Percentiles rank a stretch among this genome's conserved stretches.
These are phyloP conservation scores for Tokudaia muenninki DNA, from an alignment of 2,797 vertebrate genomes.

Conservation along the genomic window DNA sequence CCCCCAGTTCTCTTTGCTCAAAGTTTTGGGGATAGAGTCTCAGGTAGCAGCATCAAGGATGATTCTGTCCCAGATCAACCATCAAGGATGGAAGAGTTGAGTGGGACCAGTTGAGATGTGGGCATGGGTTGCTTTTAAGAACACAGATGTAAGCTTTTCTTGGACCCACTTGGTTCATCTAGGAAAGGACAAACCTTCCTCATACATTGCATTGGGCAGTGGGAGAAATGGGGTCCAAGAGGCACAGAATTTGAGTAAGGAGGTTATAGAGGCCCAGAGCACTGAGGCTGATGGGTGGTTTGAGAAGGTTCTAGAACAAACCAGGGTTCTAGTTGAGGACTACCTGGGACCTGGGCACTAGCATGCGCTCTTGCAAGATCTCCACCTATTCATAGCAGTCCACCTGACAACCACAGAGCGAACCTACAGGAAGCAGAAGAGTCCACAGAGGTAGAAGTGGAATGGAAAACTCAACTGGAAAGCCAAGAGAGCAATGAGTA, in stretches of 20 bases:
- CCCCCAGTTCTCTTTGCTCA: background rate
- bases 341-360: background rate
- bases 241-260: background rate
- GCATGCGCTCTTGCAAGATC: background rate
- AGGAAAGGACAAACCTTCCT: background rate
- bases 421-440: background rate
- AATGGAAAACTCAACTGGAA: constrained; percentile 1
- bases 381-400: background rate
- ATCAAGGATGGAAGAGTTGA: background rate
- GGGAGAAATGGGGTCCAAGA: background rate
- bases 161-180: background rate
- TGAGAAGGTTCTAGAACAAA: background rate
- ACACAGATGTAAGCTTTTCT: background rate
- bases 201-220: background rate
- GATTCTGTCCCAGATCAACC: background rate
- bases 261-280: background rate
- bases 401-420: background rate
- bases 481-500: background rate
- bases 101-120: fast-evolving
- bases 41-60: background rate
- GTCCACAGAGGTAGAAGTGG: background rate
- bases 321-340: background rate
- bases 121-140: background rate
- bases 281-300: background rate
- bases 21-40: background rate